Conservation (phyloP, 2,888 invertebrate genomes). For the Macaria liturata region DNA sequence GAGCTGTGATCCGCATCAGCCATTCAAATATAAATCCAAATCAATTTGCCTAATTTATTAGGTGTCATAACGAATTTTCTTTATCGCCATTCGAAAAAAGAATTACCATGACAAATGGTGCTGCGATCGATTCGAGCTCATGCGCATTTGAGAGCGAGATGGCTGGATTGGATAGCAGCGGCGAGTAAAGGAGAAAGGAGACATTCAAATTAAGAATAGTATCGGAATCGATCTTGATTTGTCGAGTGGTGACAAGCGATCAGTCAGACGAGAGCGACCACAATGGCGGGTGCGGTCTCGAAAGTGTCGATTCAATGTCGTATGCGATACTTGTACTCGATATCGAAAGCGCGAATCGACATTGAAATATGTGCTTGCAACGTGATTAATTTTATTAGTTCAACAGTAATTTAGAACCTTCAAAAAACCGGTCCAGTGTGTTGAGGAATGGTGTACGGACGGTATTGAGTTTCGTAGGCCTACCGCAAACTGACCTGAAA, state of each 20-base stretch:
- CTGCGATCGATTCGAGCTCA: slow-evolving; percentile 51
- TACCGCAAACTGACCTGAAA: slow-evolving; percentile 15
- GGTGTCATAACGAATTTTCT: slow-evolving; percentile 65
- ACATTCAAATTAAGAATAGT: slow-evolving; percentile 70
- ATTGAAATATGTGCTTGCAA: slow-evolving; percentile 56
- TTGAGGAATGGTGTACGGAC: slow-evolving; percentile 14
- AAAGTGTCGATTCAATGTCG: slow-evolving; percentile 56
- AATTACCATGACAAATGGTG: slow-evolving; percentile 71
- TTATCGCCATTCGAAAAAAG: slow-evolving; percentile 61
- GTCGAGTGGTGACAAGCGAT: slow-evolving; percentile 75
- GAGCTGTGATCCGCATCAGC: slow-evolving; percentile 15
- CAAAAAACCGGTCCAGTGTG: slow-evolving; percentile 25
- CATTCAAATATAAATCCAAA: slow-evolving; percentile 34
- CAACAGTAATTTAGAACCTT: slow-evolving; percentile 28
- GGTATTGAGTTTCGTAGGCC: slow-evolving; percentile 16
- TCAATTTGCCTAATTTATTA: slow-evolving; percentile 62
- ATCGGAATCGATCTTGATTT: slow-evolving; percentile 78
- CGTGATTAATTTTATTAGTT: slow-evolving; percentile 37
- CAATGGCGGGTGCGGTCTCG: slow-evolving; percentile 66
- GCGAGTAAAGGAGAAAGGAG: slow-evolving; percentile 40
- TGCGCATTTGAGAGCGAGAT: slow-evolving; percentile 41
- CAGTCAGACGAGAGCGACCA: slow-evolving; percentile 58
- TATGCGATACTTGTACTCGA: slow-evolving; percentile 57
- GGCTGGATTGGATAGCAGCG: slow-evolving; percentile 27
- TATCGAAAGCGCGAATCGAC: slow-evolving; percentile 65